These are phyloP conservation scores for Cynodonichthys magdalenae DNA, from an alignment of 2,797 vertebrate species.

Conservation along the genomic window DNA sequence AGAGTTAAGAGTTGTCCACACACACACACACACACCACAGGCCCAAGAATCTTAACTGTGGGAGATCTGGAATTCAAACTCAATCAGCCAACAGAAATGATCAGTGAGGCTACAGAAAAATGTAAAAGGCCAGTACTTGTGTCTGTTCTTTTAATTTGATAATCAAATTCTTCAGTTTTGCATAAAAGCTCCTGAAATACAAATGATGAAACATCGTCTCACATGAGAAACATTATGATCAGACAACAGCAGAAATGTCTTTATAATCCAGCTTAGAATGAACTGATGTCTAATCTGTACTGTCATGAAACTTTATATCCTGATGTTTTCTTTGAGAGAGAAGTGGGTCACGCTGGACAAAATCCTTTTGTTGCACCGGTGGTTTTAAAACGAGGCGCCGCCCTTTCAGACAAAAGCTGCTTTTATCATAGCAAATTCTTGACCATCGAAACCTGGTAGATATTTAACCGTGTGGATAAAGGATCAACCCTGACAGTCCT, in stretches of 20 bases:
- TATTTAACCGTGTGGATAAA: constrained; percentile 36
- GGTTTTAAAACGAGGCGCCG: constrained; percentile 13
- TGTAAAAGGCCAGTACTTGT: constrained; percentile 38
- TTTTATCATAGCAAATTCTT: constrained; percentile 47
- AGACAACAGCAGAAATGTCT: neutral
- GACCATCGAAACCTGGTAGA: constrained; percentile 34
- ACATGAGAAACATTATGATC: no score
- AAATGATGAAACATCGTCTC: neutral
- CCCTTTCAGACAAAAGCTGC: constrained; percentile 35
- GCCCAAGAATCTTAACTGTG: constrained; percentile 56
- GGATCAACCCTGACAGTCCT: no score
- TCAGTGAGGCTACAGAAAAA: constrained; percentile 32
- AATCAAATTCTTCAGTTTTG: neutral
- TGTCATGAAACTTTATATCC: neutral
- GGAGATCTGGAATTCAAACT: constrained; percentile 66
- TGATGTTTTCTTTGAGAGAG: constrained; percentile 1
- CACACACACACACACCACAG: constrained; percentile 32
- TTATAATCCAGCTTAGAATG: neutral
- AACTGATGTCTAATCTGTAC: constrained; percentile 1
- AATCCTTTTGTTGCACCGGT: constrained; percentile 6
- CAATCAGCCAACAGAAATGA: constrained; percentile 65
- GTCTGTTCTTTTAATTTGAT: constrained; percentile 18
- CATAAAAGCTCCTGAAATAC: no score
- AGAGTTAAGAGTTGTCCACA: constrained; percentile 9
- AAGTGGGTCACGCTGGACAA: constrained; percentile 3